Evolutionary conservation across 2,113 vertebrate species (phyloP), one percentile per base, ranked within the genome.

Genomic region (Hemiscyllium ocellatum): DNA sequence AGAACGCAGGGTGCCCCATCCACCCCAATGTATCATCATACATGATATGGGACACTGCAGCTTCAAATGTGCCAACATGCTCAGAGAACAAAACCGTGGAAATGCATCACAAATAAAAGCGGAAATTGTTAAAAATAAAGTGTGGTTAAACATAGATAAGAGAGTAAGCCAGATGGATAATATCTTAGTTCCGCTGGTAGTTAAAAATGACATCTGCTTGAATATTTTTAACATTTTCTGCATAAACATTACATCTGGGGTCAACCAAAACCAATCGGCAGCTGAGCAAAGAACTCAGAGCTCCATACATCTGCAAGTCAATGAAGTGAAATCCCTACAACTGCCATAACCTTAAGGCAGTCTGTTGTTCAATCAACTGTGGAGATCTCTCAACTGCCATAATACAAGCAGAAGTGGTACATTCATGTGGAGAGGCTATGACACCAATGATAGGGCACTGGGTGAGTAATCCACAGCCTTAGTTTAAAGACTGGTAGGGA

Each of bases 201-300:
- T 95, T 72, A 47, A 95, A 69, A 69, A 72, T 76, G 24, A 72
- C 94, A 95, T 95, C 94, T 95, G 94, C 19, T 95, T 17, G 42
- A 52, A 33, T 26, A 26, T 42, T 50, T 94, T 94, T 70, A 42
- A 10, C 42, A 13, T 95, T 72, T 95, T 95, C 69, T 95, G 42
- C 68, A 33, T 17, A 95, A 95, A 4, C 17, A 52, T 72, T 72
- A 12, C 15, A 50, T 29, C 42, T 52, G 12, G 24, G 61, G 94
- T 95, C 68, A 95, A 93, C 68, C 42, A 52, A 66, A 52, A 26
- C 69, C 24, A 94, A 29, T 24, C 22, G 15, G 24, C 42, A 95
- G 66, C 93, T 4, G 37, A 94, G 66, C 93, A 50, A 52, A 76
- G 66, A 66, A 65, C 4, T 93, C 33, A 6, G 37, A 19, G 12